Evolutionary conservation across 2,797 vertebrate species (phyloP).

Genomic region (Borostomias antarcticus): DNA sequence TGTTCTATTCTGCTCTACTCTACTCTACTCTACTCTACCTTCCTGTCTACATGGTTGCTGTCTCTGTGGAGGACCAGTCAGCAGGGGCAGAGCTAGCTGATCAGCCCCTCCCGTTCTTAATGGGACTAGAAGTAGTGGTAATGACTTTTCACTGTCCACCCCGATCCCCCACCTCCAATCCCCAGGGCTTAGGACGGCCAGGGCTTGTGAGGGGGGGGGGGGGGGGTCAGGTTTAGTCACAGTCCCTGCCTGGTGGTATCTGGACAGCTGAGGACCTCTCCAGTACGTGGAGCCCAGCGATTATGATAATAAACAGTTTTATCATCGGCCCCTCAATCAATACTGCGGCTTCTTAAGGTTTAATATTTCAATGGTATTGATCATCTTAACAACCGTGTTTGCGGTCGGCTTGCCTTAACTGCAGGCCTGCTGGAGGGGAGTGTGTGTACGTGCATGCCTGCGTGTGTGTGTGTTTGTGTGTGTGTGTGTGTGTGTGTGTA

Average conservation of each 20-base stretch:
- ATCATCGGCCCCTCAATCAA: constrained; percentile 93
- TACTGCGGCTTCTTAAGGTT: constrained; percentile 95
- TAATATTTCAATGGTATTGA: constrained; percentile 99
- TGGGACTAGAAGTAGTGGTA: constrained; percentile 50
- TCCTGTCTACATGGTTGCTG: too few species aligned
- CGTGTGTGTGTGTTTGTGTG: constrained; percentile 14
- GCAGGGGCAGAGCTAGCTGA: constrained; percentile 44
- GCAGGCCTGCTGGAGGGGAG: constrained; percentile 58
- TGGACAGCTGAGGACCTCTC: constrained; percentile 48
- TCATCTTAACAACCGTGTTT: constrained; percentile 92
- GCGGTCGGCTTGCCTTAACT: constrained; percentile 86
- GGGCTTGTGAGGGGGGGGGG: constrained; percentile 13
- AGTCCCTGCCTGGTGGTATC: constrained; percentile 16
- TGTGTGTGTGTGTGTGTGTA: constrained; percentile 30
- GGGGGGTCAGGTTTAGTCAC: constrained; percentile 25
- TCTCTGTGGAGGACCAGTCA: constrained; percentile 36
- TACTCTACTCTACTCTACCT: too few species aligned
- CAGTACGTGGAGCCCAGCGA: constrained; percentile 70
- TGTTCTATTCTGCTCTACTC: too few species aligned
- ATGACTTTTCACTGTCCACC: constrained; percentile 45
- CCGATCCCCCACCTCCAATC: constrained; percentile 24
- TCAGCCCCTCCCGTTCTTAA: constrained; percentile 47
- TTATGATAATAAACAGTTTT: constrained; percentile 96
- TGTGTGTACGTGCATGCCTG: constrained; percentile 29
- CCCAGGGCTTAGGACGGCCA: constrained; percentile 42